Conservation (phyloP, 2,888 invertebrate species). For the Orchestes rusci region DNA sequence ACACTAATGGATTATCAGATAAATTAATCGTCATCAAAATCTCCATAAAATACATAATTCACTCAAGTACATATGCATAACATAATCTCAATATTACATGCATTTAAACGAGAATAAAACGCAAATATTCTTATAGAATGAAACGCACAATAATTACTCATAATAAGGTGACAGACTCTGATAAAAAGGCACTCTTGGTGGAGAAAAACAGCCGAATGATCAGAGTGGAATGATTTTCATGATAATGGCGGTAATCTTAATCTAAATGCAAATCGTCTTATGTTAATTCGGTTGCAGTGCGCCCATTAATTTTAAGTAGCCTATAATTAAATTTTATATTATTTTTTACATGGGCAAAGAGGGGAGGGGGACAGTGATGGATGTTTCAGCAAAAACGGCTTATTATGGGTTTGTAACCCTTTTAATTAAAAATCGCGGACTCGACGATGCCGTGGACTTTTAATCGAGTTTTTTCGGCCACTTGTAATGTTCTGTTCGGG, state of each 20-base stretch:
- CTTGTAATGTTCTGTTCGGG: conserved; percentile 10
- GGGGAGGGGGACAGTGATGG: conserved; percentile 21
- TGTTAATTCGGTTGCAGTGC: conserved; percentile 45
- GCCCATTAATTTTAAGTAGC: conserved; percentile 63
- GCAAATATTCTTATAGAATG: no score
- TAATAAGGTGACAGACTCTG: no score
- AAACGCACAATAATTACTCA: no score
- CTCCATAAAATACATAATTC: no score
- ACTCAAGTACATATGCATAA: no score
- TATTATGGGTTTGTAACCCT: conserved; percentile 25
- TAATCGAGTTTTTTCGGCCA: conserved; percentile 22
- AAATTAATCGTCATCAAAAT: no score
- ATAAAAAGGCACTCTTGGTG: no score
- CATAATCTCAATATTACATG: no score
- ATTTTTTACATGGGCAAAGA: conserved; percentile 37
- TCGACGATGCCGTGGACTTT: conserved; percentile 13
- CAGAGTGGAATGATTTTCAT: conserved; percentile 41
- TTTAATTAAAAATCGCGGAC: conserved; percentile 25
- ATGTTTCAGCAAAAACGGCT: conserved; percentile 24
- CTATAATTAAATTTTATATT: conserved; percentile 59
- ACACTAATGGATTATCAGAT: no score
- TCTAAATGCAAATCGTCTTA: conserved; percentile 48
- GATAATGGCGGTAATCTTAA: conserved; percentile 46
- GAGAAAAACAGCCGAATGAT: no score
- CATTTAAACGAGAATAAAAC: no score